Evolutionary conservation across 2,797 vertebrate species (phyloP), one percentile per base, ranked within the genome.

Genomic region (Gymnoscopelus microlampas): DNA sequence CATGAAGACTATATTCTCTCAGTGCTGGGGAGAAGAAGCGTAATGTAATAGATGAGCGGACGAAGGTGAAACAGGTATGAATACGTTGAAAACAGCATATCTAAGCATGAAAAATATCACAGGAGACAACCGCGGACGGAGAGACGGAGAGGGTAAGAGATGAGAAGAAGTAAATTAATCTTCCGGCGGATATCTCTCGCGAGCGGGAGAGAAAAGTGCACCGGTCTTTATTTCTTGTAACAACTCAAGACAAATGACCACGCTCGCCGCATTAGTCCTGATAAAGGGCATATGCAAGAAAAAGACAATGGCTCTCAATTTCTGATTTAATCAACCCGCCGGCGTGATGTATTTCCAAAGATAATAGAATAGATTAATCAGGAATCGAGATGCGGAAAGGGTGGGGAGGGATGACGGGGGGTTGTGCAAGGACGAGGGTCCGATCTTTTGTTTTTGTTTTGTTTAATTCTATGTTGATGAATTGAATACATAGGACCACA

Each of bases 351-450:
- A 95, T 94, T 92, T 95, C 90, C 88, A 88, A 92, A 95, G 96
- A 98, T 96, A 95, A 96, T 94, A 93, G 95, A 95, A 94, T 57
- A 88, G 93, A 98, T 97, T 95, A 93, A 96, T 97, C 96, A 95
- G 91, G 84, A 90, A 76, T 91, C 87, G 83, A 86, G 88, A 92
- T 92, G 88, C 79, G 81, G 66, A 70, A 77, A 64, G 78, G 91
- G 88, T 71, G 15, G 64, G 66, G 14, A 24, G 79, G 48, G 39
- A 44, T 44, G 39, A 44, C 32, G 39, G 39, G 60, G 71, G n/a
- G n/a, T 26, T n/a, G 50, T 74, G 80, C 87, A 92, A 94, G 88
- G 92, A 84, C 85, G 89, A 91, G 88, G 81, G 84, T 94, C 91
- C 93, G 91, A 94, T 94, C 91, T 79, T 74, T 80, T 81, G 88